Evolutionary conservation across 2,888 invertebrate species (phyloP), one percentile per base, ranked within the genome.

Genomic region (Piscicola geometra): DNA sequence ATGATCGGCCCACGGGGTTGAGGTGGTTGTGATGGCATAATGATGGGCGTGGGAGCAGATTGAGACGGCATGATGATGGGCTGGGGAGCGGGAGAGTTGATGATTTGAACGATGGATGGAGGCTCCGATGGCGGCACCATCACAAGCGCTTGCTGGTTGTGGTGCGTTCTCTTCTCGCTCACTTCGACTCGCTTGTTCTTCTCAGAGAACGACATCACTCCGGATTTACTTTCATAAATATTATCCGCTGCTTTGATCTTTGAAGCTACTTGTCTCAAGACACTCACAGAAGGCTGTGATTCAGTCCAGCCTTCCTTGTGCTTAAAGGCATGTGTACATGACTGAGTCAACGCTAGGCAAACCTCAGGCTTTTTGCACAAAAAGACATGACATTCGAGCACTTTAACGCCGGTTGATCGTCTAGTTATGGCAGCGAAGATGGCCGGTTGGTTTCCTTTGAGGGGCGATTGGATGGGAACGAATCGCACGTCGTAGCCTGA

Each of bases 241-340:
- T 1, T 72, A 18, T 72, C 72, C 9, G 72, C 72, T 9, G 72
- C 52, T 18, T 52, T 72, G 15, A 72, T 28, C 52, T 50, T 50
- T 3, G 56, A 32, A 32, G 52, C 72, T 0, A 56, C 52, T 52
- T 72, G 72, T 32, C 30, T 72, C 56, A 72, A 1, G 9, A 28
- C n/a, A 1, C 52, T 50, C 18, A 72, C n/a, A 15, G 52, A 32
- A 28, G 79, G 80, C 50, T 33, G 56, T 3, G 75, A 78, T 25
- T 77, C 78, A 78, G 80, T 28, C 80, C 80, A 71, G 74, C 80
- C 77, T 79, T 81, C 77, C 78, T 79, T 64, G 79, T 95, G 86
- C 96, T 97, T 71, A 96, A 94, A 87, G 96, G 96, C 87, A 97
- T 97, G 87, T 96, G 97, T 97, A 87, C 95, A 96, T 86, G 95